These are phyloP conservation scores for Laupala kohalensis DNA, from an alignment of 1,140 invertebrate species.

Conservation along the genomic window DNA sequence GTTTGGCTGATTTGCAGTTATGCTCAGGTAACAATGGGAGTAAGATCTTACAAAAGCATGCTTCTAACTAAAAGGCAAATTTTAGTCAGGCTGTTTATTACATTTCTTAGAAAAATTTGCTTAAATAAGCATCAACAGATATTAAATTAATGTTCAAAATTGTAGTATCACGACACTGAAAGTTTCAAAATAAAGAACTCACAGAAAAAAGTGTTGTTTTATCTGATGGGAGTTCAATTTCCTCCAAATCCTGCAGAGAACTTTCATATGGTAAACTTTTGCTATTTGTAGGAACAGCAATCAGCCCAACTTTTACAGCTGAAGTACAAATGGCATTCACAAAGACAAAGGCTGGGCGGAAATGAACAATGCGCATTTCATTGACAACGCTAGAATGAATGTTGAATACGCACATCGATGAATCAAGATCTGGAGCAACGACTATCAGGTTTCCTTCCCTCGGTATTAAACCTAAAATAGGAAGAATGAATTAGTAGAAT, in stretches of 20 bases:
- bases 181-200: not conserved
- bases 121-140: too few species aligned
- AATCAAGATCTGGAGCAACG: too few species aligned
- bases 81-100: too few species aligned
- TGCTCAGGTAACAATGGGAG: too few species aligned
- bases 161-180: too few species aligned
- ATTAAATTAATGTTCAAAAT: too few species aligned
- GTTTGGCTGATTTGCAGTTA: too few species aligned
- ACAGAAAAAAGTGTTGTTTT: not conserved
- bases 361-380: not conserved
- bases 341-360: not conserved
- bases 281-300: not conserved
- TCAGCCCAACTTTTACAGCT: not conserved
- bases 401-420: not conserved
- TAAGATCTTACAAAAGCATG: too few species aligned
- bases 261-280: not conserved
- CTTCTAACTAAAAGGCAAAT: too few species aligned
- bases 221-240: not conserved
- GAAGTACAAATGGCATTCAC: not conserved
- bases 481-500: too few species aligned
- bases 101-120: too few species aligned
- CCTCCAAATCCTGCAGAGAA: not conserved
- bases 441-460: not conserved
- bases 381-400: not conserved
- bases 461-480: not conserved